A percentile compares a stretch with the other conserved stretches of the same genome.
These are phyloP conservation scores for Oryctolagus cuniculus DNA, from an alignment of 2,113 vertebrate genomes.

Conservation along the genomic window mOryCun1.1 NC_091436.1:85526501-85527000, in stretches of 20 bases:
- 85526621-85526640: background rate
- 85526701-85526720: background rate
- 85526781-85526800: background rate
- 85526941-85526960: background rate
- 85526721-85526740: background rate
- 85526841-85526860: background rate
- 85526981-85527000: background rate
- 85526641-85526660: background rate
- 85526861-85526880: background rate
- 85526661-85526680: background rate
- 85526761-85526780: background rate
- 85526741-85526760: background rate
- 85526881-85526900: background rate
- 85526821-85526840: constrained; percentile 29
- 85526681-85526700: background rate
- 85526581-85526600: background rate
- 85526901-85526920: constrained; percentile 22
- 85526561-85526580: background rate
- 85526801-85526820: background rate
- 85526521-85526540: background rate
- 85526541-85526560: background rate
- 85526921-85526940: constrained; percentile 15
- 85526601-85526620: background rate
- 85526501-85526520: background rate
- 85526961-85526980: background rate